Conservation (phyloP, 2,888 invertebrate genomes). For the Ochropleura plecta region DNA sequence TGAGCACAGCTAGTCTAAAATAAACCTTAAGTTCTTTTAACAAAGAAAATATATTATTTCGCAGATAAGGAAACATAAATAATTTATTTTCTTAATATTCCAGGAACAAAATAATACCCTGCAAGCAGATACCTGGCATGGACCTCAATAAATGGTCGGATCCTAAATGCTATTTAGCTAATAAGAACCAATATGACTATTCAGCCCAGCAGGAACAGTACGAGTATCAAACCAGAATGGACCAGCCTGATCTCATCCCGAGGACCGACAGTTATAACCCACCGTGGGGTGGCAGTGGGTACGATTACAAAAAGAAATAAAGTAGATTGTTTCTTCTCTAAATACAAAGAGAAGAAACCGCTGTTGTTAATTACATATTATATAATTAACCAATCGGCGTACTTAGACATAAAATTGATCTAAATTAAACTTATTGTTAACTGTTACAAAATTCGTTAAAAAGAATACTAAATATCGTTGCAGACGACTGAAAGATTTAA, state of each 20-base stretch:
- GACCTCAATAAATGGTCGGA: conserved; percentile 62
- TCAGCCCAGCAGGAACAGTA: neutral
- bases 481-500: neutral
- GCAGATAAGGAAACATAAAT: neutral
- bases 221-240: neutral
- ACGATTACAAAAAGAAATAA: conserved; percentile 40
- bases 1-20: no score
- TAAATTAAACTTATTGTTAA: neutral
- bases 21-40: neutral
- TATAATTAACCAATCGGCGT: neutral
- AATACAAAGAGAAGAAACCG: neutral
- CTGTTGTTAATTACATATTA: no score
- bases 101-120: conserved; percentile 59
- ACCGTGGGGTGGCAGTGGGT: conserved; percentile 19
- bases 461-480: neutral
- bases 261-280: conserved; percentile 39
- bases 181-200: conserved; percentile 21
- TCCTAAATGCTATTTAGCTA: conserved; percentile 30
- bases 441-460: neutral
- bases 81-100: conserved; percentile 21
- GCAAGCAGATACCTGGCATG: conserved; percentile 54
- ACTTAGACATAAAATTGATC: neutral
- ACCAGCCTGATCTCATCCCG: conserved; percentile 23
- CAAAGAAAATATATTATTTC: neutral
- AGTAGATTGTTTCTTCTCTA: neutral